Conservation (phyloP, 2,888 invertebrate species). For the Asteroscopus sphinx region DNA sequence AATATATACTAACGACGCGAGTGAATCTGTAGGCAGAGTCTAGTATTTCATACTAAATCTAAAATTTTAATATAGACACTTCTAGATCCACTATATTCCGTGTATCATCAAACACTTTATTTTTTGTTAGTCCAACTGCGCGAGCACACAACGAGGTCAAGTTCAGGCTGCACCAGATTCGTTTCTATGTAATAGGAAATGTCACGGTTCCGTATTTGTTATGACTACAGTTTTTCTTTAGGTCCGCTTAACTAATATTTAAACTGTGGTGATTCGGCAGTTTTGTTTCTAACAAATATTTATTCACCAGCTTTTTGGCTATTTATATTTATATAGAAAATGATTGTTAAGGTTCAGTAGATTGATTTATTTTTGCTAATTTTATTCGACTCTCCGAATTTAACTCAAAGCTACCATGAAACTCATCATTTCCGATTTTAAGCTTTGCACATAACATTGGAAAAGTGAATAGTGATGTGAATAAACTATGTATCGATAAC, state of each 20-base stretch:
- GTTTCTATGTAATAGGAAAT: conserved; percentile 32
- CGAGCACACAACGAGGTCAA: conserved; percentile 65
- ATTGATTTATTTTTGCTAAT: too few species aligned
- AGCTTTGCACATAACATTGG: too few species aligned
- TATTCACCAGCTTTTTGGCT: not conserved
- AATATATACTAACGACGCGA: too few species aligned
- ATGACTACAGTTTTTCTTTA: conserved; percentile 19
- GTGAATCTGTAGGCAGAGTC: too few species aligned
- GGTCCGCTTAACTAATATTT: conserved; percentile 12
- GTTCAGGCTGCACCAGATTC: conserved; percentile 60
- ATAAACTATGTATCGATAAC: too few species aligned
- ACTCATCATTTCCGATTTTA: too few species aligned
- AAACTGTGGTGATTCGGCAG: conserved; percentile 14
- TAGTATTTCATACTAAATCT: too few species aligned
- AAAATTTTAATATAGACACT: conserved; percentile 5
- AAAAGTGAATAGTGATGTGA: too few species aligned
- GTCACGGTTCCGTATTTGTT: conserved; percentile 49
- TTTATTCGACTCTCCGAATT: too few species aligned
- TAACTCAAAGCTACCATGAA: too few species aligned
- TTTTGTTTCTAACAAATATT: conserved; percentile 2
- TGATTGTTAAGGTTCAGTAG: too few species aligned
- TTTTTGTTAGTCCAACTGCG: conserved; percentile 50
- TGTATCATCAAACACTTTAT: conserved; percentile 44
- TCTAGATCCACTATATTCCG: conserved; percentile 35
- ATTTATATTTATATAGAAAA: not conserved